phyloP scores from a whole-genome alignment of 1,140 invertebrate species.

The Ceratina australensis region DNA sequence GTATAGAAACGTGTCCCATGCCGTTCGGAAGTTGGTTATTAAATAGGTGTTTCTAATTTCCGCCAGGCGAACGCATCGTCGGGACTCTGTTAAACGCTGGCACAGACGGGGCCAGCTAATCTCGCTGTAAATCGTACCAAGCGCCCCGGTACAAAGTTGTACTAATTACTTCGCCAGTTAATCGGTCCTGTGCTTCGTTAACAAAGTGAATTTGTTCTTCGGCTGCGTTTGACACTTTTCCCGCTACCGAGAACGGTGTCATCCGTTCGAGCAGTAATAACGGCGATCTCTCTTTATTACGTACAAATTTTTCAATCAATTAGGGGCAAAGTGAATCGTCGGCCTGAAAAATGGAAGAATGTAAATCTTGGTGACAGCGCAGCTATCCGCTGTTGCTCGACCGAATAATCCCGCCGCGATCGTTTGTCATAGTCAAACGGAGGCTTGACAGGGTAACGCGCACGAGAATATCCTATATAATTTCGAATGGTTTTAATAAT shows the following conservation, averaged over 20 bases:
- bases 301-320: no score
- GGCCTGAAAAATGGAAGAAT: no score
- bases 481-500: no score
- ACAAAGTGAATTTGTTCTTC: slow-evolving; percentile 23
- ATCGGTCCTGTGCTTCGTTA: slow-evolving; percentile 64
- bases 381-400: no score
- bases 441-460: no score
- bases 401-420: no score
- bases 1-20: neutral
- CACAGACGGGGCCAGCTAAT: slow-evolving; percentile 51
- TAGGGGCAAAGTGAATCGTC: no score
- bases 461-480: no score
- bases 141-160: slow-evolving; percentile 50
- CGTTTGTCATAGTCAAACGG: no score
- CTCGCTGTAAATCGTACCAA: slow-evolving; percentile 55
- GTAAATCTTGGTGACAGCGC: no score
- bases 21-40: slow-evolving; percentile 25
- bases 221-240: neutral
- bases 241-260: neutral
- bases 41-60: slow-evolving; percentile 20
- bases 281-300: no score
- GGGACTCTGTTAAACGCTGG: slow-evolving; percentile 43
- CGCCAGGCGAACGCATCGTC: neutral
- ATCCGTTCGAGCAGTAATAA: no score
- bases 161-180: slow-evolving; percentile 65